Percentiles rank a stretch among this genome's conserved stretches.
Conservation (phyloP, 2,113 vertebrate species). For the Podarcis cretensis region DNA sequence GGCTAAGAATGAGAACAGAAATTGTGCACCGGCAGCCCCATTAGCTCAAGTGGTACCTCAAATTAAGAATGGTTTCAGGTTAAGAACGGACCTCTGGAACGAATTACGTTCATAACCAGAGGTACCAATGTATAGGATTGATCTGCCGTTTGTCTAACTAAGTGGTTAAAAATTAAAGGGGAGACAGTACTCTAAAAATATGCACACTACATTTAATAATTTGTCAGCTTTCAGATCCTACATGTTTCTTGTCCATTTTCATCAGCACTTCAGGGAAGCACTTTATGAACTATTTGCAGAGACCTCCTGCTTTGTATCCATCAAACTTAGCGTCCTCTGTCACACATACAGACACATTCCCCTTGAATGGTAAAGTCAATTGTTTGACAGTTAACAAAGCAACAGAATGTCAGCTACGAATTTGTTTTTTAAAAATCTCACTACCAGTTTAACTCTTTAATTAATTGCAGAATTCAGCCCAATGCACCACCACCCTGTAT, state of each 20-base stretch:
- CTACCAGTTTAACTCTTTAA: slow-evolving; percentile 39
- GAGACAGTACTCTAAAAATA: background rate
- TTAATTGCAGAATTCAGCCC: slow-evolving; percentile 33
- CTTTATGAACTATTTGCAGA: slow-evolving; percentile 52
- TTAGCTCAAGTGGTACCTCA: too few relatives aligned
- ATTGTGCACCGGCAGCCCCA: too few relatives aligned
- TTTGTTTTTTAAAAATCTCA: slow-evolving; percentile 24
- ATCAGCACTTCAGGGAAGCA: slow-evolving; percentile 37
- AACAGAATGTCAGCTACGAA: slow-evolving; percentile 15
- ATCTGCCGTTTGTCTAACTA: background rate
- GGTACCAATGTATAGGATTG: too few relatives aligned
- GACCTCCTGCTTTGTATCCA: slow-evolving; percentile 39
- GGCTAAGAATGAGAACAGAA: too few relatives aligned
- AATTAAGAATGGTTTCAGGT: too few relatives aligned
- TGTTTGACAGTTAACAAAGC: slow-evolving; percentile 20
- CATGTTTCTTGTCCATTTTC: slow-evolving; percentile 35
- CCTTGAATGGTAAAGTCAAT: slow-evolving; percentile 46
- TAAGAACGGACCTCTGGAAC: too few relatives aligned
- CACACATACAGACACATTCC: slow-evolving; percentile 47
- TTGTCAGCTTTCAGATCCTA: background rate
- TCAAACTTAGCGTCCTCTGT: slow-evolving; percentile 40
- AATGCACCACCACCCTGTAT: background rate
- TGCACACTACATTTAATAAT: background rate
- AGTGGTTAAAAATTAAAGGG: background rate
- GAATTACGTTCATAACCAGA: too few relatives aligned